Percentiles rank a stretch among this genome's conserved stretches.
Conservation (phyloP, 2,113 vertebrate species). For the Lathamus discolor region DNA sequence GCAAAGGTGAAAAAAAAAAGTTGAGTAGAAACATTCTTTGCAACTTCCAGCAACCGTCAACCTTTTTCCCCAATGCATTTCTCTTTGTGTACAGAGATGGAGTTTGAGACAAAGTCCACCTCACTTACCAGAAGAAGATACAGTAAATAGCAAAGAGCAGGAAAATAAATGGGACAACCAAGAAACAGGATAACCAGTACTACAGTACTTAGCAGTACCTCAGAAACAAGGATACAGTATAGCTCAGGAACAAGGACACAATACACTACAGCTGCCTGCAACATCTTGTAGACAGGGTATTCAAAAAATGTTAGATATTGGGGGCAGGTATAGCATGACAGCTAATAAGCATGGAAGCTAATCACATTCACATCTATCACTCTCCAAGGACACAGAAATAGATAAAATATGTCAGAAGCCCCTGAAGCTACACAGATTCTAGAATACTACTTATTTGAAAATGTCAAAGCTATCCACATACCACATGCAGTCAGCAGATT, state of each 20-base stretch:
- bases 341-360: not conserved
- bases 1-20: not conserved
- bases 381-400: constrained; percentile 3
- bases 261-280: not conserved
- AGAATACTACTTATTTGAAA: not conserved
- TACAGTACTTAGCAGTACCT: not conserved
- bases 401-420: constrained; percentile 17
- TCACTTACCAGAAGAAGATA: not conserved
- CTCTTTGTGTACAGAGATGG: not conserved
- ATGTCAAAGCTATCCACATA: constrained; percentile 2
- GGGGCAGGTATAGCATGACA: not conserved
- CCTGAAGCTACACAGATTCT: not conserved
- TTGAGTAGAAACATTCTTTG: not conserved
- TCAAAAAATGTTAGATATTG: not conserved
- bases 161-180: not conserved
- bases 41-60: not conserved
- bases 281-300: not conserved
- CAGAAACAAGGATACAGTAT: not conserved
- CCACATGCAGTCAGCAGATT: not conserved
- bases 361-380: not conserved
- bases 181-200: not conserved
- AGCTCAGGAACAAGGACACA: not conserved
- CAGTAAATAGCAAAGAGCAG: not conserved
- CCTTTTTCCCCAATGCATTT: not conserved
- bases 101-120: not conserved